A percentile compares a stretch with the other conserved stretches of the same genome.
Evolutionary conservation across 2,113 vertebrate species (phyloP).

Genomic region (Perognathus longimembris): DNA sequence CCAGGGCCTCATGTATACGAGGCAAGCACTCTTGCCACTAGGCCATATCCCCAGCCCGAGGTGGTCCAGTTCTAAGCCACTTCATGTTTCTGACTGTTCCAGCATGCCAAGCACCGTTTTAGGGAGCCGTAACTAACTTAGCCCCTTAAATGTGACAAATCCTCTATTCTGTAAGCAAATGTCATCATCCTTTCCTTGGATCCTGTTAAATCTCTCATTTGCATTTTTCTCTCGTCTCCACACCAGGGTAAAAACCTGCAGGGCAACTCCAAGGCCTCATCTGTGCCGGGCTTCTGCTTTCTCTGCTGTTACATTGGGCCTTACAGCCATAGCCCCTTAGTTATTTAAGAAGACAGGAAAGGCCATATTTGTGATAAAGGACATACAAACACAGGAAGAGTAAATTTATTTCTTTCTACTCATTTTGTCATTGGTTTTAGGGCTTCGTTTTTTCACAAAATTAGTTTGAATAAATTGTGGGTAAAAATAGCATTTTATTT

Average conservation of each 20-base stretch:
- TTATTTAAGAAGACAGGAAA: neutral
- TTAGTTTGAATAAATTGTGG: neutral
- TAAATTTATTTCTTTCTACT: neutral
- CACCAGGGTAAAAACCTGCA: neutral
- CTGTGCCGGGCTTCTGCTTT: neutral
- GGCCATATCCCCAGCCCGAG: too few species aligned
- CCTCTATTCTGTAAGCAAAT: neutral
- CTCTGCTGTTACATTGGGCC: neutral
- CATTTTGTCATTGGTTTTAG: neutral
- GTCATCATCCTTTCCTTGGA: neutral
- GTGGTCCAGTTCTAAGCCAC: neutral
- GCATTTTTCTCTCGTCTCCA: neutral
- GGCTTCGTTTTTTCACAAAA: neutral
- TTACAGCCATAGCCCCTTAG: neutral
- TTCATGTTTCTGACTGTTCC: neutral
- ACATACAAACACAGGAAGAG: neutral
- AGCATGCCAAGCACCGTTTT: neutral
- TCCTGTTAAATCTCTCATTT: neutral
- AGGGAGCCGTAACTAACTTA: neutral
- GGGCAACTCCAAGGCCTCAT: accelerated
- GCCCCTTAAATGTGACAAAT: neutral
- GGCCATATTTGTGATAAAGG: neutral
- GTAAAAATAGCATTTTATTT: neutral
- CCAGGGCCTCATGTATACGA: too few species aligned
- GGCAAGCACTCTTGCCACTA: too few species aligned